Evolutionary conservation across 2,797 vertebrate genomes (phyloP), one percentile per base, ranked within the genome.

Genomic region (Eutrigla gurnardus): DNA sequence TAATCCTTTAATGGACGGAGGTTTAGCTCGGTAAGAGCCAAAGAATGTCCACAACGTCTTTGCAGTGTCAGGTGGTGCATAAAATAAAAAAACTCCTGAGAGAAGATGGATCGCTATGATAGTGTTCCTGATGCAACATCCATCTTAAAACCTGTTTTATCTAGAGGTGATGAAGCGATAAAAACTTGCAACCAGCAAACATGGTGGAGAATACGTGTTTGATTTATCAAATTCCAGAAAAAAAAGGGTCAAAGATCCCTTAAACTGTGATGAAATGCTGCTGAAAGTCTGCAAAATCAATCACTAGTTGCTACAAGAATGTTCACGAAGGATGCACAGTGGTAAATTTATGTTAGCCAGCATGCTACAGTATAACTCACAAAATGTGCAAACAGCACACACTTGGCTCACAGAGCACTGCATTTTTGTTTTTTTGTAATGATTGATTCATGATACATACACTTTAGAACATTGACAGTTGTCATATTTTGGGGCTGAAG

Each of bases 1-100:
- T 93, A 92, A 93, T 93, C 90, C 85, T 80, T 91, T 92, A 93
- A 93, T 92, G 89, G 90, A 90, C 61, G 17, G 13, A 59, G 58
- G 62, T 67, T 80, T 86, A 70, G 77, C 81, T 70, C 70, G 71
- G 49, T 13, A 53, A 55, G 66, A 78, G 63, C 40, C 65, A 7
- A 84, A 83, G 87, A 91, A 91, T 89, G 86, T 71, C 83, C 69
- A 53, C 81, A 75, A 64, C 76, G 75, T 70, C 81, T 81, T 75
- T 18, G 49, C 71, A 4, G 46, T 83, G 80, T 87, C 82, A 84
- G 73, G 65, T 77, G 35, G 49, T 75, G 47, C 64, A 55, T 47
- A 18, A 55, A 61, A 12, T 49, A 42, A 13, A 36, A 17, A 80
- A 55, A 45, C 33, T 39, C n/a, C 37, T 3, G 57, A 46, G 59